Percentiles rank a stretch among this genome's conserved stretches.
These are phyloP conservation scores for Microtus oregoni DNA, from an alignment of 2,113 vertebrate species.

Conservation along the genomic window DNA sequence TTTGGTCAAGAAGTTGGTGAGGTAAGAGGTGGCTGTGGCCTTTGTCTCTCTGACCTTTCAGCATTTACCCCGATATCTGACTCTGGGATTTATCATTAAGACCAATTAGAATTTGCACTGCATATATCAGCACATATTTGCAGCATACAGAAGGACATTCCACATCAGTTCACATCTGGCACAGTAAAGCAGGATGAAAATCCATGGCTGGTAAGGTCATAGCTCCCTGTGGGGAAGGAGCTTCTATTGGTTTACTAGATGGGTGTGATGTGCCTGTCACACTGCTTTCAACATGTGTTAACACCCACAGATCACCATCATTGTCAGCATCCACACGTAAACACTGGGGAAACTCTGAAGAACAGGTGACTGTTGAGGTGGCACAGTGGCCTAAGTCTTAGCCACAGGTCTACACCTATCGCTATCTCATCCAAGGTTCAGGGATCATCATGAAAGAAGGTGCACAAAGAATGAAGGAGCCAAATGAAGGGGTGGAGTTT, in stretches of 20 bases:
- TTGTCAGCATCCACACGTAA: background rate
- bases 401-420: background rate
- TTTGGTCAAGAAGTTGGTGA: no score
- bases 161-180: background rate
- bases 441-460: background rate
- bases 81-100: no score
- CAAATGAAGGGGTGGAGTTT: background rate
- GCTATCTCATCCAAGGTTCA: background rate
- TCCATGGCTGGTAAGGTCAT: background rate
- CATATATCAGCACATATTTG: no score
- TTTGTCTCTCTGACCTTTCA: no score
- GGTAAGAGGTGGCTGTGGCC: no score
- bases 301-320: background rate
- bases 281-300: background rate
- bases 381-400: background rate
- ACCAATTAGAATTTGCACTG: no score
- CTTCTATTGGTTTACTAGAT: background rate
- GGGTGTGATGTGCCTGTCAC: background rate
- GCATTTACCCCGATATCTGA: no score
- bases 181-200: background rate
- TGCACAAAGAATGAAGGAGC: background rate
- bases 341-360: background rate
- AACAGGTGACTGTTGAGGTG: background rate
- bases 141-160: no score
- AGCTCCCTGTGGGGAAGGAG: background rate